Base-by-base conservation (phyloP, 1,140 invertebrate genomes). In the Cotesia chilonis region DNA sequence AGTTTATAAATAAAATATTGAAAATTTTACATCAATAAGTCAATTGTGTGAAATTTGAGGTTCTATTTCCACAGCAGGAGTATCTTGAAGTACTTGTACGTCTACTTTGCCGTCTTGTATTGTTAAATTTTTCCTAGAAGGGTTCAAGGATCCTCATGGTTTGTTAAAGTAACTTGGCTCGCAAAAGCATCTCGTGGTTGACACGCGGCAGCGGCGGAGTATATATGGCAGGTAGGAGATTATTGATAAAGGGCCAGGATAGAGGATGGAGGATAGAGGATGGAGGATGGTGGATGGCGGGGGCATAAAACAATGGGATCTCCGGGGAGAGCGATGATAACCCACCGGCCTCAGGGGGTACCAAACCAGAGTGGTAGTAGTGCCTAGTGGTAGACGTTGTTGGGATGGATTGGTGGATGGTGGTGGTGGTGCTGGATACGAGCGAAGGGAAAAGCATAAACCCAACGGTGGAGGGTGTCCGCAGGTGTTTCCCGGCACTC, bases 201-300 rank as follows among this genome's bases (percentile, higher is more conserved):
- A 54, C 47, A 68, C 52, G 20, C 59, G 14, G 17, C 37, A 36
- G 20, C n/a, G 54, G 17, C 7, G 57, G 14, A 36, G 55, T 63
- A 63, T 63, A 63, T 68, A 68, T 28, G 28, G 28, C 64, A 66
- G 52, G 65, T 54, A 71, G 68, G 70, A 72, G 74, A 75, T 79
- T 79, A 79, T 79, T 77, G 77, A 79, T 79, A 79, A 79, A 77
- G 72, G 75, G 70, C 72, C 66, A 65, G n/a, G 70, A 71, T 72
- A 54, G 70, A 63, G 70, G 72, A 72, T 71, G 76, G 72, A 37
- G 59, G 72, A 72, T 71, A 74, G 72, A 37, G 59, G 28, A 28
- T 28, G 28, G 28, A 28, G 28, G 28, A 28, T 72, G 63, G 70
- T 64, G 70, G 72, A 72, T 71, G 76, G 72, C 51, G 59, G 61